Conservation (phyloP, 1,140 invertebrate genomes). For the Formica exsecta region DNA sequence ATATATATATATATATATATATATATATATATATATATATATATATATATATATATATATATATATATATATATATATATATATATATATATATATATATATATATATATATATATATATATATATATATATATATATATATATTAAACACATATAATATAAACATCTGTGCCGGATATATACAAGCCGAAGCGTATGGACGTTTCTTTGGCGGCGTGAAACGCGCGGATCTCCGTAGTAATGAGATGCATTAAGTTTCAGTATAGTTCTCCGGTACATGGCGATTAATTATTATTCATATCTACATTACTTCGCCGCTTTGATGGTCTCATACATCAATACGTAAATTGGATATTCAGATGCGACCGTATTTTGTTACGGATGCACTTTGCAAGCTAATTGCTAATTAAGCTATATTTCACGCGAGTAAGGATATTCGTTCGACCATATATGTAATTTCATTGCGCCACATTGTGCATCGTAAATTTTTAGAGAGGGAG, state of each 20-base stretch:
- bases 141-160: slow-evolving; percentile 15
- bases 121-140: no score
- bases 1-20: no score
- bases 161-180: slow-evolving; percentile 24
- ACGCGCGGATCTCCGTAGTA: slow-evolving; percentile 53
- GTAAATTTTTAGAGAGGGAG: not conserved
- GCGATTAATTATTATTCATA: slow-evolving; percentile 79
- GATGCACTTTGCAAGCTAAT: slow-evolving; percentile 65
- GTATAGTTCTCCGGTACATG: slow-evolving; percentile 56
- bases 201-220: slow-evolving; percentile 59
- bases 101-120: no score
- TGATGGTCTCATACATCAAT: slow-evolving; percentile 50
- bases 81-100: no score
- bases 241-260: slow-evolving; percentile 77
- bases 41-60: no score
- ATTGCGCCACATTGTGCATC: slow-evolving; percentile 24
- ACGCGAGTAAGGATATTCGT: slow-evolving; percentile 40
- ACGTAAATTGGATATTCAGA: slow-evolving; percentile 71
- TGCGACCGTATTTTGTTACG: slow-evolving; percentile 49
- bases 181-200: slow-evolving; percentile 21
- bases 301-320: slow-evolving; percentile 48
- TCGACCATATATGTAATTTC: slow-evolving; percentile 45
- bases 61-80: no score
- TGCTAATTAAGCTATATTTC: slow-evolving; percentile 59
- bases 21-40: no score